Conservation (phyloP, 2,113 vertebrate species). For the Zosterops pallidus region DNA sequence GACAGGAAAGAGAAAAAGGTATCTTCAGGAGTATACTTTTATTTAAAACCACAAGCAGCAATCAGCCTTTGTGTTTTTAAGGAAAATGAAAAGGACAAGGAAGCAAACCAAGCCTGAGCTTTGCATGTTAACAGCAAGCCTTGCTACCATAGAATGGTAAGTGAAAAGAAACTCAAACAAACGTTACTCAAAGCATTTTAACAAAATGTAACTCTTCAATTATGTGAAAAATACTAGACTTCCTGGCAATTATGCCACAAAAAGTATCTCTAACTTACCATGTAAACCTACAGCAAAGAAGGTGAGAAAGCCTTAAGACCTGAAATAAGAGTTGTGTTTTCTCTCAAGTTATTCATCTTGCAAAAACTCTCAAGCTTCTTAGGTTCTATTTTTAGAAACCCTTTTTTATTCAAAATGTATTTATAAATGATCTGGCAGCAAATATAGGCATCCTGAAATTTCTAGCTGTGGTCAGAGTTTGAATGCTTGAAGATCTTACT, state of each 20-base stretch:
- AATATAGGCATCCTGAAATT: slow-evolving; percentile 50
- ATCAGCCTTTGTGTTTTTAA: background rate
- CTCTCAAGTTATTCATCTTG: background rate
- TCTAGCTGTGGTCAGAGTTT: slow-evolving; percentile 43
- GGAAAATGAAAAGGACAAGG: background rate
- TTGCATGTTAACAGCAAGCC: background rate
- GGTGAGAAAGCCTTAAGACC: background rate
- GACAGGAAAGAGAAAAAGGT: background rate
- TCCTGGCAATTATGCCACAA: background rate
- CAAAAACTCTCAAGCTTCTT: background rate
- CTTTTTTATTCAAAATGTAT: slow-evolving; percentile 27
- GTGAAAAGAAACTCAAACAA: background rate
- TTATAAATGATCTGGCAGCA: slow-evolving; percentile 56
- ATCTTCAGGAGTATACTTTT: background rate
- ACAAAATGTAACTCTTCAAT: background rate
- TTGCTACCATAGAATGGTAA: background rate
- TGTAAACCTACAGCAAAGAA: background rate
- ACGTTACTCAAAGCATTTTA: background rate
- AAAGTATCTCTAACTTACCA: background rate
- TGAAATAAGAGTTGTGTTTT: background rate
- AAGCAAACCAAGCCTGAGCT: background rate
- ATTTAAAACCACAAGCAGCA: background rate
- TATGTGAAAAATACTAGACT: background rate
- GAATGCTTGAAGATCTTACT: slow-evolving; percentile 58
- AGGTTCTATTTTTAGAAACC: slow-evolving; percentile 11